A percentile compares a stretch with the other conserved stretches of the same genome.
phyloP scores from a whole-genome alignment of 1,140 invertebrate genomes.

The Lasioglossum albipes region DNA sequence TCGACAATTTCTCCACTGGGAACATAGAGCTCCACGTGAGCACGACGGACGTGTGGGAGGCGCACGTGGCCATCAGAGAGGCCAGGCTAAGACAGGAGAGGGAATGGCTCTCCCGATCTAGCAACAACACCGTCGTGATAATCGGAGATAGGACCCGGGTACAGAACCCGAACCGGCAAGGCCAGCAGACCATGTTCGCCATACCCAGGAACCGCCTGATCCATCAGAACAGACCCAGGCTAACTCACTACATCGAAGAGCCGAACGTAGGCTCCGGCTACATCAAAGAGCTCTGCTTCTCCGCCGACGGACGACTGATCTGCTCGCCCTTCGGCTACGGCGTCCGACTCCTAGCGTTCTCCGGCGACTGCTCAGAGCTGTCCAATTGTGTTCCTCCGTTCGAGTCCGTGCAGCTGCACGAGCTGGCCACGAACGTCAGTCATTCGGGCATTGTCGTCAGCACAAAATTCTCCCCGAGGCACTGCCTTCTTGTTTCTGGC shows the following conservation, averaged over 20 bases:
- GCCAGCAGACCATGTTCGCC: slow-evolving; percentile 72
- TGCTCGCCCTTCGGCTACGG: slow-evolving; percentile 94
- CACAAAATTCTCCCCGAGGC: slow-evolving; percentile 93
- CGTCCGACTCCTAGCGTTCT: slow-evolving; percentile 90
- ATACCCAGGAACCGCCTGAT: slow-evolving; percentile 81
- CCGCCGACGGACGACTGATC: slow-evolving; percentile 91
- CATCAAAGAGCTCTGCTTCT: slow-evolving; percentile 94
- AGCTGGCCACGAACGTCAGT: slow-evolving; percentile 86
- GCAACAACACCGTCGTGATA: slow-evolving; percentile 75
- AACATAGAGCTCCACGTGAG: slow-evolving; percentile 78
- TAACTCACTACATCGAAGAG: slow-evolving; percentile 93
- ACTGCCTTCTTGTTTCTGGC: slow-evolving; percentile 92
- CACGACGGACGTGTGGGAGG: slow-evolving; percentile 85
- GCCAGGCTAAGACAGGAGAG: slow-evolving; percentile 82
- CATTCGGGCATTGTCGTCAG: slow-evolving; percentile 93
- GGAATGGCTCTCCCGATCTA: slow-evolving; percentile 62
- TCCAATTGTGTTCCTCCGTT: slow-evolving; percentile 83
- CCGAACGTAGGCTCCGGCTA: slow-evolving; percentile 93
- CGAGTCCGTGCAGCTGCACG: slow-evolving; percentile 80
- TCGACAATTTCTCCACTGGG: slow-evolving; percentile 68
- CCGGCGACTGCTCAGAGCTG: slow-evolving; percentile 88
- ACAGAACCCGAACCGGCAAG: slow-evolving; percentile 68
- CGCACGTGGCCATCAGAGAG: slow-evolving; percentile 83
- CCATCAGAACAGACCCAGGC: slow-evolving; percentile 86
- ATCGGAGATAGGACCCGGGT: slow-evolving; percentile 71